Evolutionary conservation across 2,797 vertebrate species (phyloP), one percentile per base, ranked within the genome.

Genomic region (Sparidentex hasta): DNA sequence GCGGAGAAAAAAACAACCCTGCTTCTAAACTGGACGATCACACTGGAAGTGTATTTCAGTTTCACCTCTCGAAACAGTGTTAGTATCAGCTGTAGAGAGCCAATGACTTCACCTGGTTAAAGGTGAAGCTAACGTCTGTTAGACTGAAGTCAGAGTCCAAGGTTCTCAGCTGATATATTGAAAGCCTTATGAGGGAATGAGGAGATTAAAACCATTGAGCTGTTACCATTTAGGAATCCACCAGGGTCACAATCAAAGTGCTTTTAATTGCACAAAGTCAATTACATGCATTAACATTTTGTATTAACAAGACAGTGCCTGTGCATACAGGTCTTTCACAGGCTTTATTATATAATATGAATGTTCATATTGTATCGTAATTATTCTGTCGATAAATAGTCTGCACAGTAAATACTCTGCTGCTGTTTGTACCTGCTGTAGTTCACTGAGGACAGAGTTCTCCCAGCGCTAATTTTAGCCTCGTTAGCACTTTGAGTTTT

Each of bases 361-460:
- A 2, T 33, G 21, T 14, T 21, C 12, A 43, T 12, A 23, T 41
- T 23, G n/a, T 13, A 52, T 43, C 18, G 2, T 54, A 25, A 55
- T 38, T 5, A 33, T 47, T 55, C 56, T 16, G 4, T 50, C 29
- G 41, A 3, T 50, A 65, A 48, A 51, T 25, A 23, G 4, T 41
- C 17, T 20, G 43, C 62, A 11, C 12, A 25, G 11, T 27, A 1
- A 14, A 18, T 0, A 11, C 0, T 47, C n/a, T 63, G 71, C 46
- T 51, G 64, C 44, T 6, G 68, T 33, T 58, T 59, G 7, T 57
- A 41, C 46, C 74, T 14, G 69, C 77, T 69, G 3, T 0, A 18
- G 81, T 79, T 85, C 83, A 77, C 23, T 3, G 11, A 70, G 68
- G 61, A 62, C 74, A 48, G 72, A 80, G 52, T 64, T 64, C 51